A percentile compares a stretch with the other conserved stretches of the same genome.
Conservation (phyloP, 2,888 invertebrate species). For the Hirtodrosophila alboralis region DNA sequence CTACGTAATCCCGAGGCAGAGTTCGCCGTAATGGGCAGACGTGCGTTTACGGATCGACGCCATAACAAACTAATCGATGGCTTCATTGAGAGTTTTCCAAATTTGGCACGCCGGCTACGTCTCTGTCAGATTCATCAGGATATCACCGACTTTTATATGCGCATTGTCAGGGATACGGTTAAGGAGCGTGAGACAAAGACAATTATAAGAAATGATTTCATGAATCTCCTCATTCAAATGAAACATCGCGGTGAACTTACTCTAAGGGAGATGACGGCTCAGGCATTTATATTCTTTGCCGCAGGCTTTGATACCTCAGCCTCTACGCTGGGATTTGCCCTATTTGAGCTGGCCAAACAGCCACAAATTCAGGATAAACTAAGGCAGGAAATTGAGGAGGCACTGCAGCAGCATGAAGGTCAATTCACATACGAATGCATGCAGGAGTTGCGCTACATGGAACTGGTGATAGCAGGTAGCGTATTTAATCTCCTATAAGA, state of each 20-base stretch:
- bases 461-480: slow-evolving; percentile 84
- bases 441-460: slow-evolving; percentile 84
- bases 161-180: slow-evolving; percentile 81
- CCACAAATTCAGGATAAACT: slow-evolving; percentile 84
- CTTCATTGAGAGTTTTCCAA: slow-evolving; percentile 61
- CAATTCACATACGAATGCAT: slow-evolving; percentile 81
- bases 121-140: slow-evolving; percentile 58
- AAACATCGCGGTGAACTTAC: slow-evolving; percentile 68
- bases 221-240: slow-evolving; percentile 84
- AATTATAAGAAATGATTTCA: slow-evolving; percentile 84
- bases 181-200: slow-evolving; percentile 77
- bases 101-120: slow-evolving; percentile 58
- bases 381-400: slow-evolving; percentile 83
- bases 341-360: slow-evolving; percentile 85
- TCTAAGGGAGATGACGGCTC: slow-evolving; percentile 85
- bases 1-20: slow-evolving; percentile 81
- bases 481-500: neutral
- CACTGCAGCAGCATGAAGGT: slow-evolving; percentile 79
- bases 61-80: slow-evolving; percentile 44
- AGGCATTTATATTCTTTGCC: slow-evolving; percentile 85
- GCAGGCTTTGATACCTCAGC: slow-evolving; percentile 86
- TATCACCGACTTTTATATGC: slow-evolving; percentile 71
- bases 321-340: slow-evolving; percentile 83
- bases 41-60: slow-evolving; percentile 61
- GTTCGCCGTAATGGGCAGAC: slow-evolving; percentile 76